Conservation (phyloP, 2,113 vertebrate genomes). For the Tetrax tetrax region DNA sequence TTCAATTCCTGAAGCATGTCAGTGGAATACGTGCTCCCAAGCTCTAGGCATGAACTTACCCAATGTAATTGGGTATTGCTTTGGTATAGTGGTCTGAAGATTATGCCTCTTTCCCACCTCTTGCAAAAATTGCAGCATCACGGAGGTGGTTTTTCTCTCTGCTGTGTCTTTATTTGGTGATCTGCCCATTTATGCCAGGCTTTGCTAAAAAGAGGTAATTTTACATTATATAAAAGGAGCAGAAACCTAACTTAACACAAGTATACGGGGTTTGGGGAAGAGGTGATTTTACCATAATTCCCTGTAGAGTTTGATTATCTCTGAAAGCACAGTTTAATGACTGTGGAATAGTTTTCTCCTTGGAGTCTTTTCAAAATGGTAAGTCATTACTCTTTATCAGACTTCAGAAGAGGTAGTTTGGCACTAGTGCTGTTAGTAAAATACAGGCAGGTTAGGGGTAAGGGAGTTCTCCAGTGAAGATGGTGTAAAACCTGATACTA, state of each 20-base stretch:
- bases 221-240: neutral
- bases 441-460: neutral
- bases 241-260: neutral
- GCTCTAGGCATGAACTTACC: fast-evolving
- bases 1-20: neutral
- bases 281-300: neutral
- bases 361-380: neutral
- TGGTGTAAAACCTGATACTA: neutral
- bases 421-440: neutral
- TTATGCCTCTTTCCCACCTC: neutral
- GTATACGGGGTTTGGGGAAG: too few relatives aligned
- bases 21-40: neutral
- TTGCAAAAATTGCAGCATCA: neutral
- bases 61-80: fast-evolving
- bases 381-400: neutral
- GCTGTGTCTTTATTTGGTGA: neutral
- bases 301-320: neutral
- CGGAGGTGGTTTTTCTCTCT: neutral
- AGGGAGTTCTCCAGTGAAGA: neutral
- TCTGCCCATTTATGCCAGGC: neutral
- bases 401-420: neutral
- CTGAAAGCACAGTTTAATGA: neutral
- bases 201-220: neutral
- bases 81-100: neutral
- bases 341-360: neutral